phyloP scores from a whole-genome alignment of 2,797 vertebrate genomes.

The Sebastes taczanowskii region DNA sequence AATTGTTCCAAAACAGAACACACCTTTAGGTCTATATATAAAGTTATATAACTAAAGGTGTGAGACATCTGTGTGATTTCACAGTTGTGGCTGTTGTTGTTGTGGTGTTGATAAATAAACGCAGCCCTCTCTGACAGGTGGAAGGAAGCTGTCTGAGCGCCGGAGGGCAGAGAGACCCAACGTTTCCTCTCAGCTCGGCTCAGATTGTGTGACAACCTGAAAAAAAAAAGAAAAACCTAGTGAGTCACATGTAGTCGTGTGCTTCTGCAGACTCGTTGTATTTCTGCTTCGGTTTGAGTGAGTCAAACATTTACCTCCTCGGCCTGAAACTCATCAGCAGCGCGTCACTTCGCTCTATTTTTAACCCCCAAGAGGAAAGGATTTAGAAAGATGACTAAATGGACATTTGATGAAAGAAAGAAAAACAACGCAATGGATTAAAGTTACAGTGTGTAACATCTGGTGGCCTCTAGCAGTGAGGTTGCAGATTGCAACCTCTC shows the following conservation, averaged over 20 bases:
- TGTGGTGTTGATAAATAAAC: not conserved
- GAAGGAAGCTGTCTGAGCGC: constrained; percentile 3
- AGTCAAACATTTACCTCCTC: not conserved
- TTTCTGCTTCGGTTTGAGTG: not conserved
- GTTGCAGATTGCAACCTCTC: too few relatives aligned
- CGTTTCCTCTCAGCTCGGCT: not conserved
- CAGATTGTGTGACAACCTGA: not conserved
- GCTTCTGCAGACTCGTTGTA: not conserved
- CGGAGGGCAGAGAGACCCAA: constrained; percentile 7
- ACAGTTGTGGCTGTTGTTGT: not conserved
- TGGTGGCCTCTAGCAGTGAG: too few relatives aligned
- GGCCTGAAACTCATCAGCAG: not conserved
- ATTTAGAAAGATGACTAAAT: not conserved
- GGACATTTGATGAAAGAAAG: not conserved
- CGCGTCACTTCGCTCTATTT: not conserved
- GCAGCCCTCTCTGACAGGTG: constrained; percentile 5
- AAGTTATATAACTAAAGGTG: not conserved
- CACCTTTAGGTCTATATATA: not conserved
- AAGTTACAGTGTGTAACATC: too few relatives aligned
- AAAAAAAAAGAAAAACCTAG: not conserved
- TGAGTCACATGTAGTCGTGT: not conserved
- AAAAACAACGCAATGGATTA: not conserved
- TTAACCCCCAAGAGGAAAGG: not conserved
- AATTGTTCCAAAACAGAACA: not conserved
- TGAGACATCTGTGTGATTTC: not conserved